Evolutionary conservation across 2,888 invertebrate genomes (phyloP), one percentile per base, ranked within the genome.

Genomic region (Helleia helle): DNA sequence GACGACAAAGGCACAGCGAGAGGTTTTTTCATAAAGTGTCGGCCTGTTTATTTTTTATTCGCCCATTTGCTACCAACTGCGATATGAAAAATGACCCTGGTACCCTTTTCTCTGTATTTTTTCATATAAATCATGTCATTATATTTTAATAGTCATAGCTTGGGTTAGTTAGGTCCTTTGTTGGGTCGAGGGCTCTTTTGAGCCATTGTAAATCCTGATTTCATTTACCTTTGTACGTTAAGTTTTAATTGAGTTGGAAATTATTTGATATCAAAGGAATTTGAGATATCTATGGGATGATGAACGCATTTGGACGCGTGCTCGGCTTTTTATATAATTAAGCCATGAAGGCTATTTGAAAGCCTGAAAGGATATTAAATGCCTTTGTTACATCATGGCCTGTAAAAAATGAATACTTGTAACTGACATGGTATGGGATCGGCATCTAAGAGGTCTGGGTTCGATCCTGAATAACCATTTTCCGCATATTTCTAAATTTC

Each of bases 21-120:
- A 55, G 62, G 72, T 74, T 83, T 84, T 83, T 84, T 83, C 83
- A 80, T 77, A 81, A 80, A 81, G 81, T 75, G 81, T 76, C 84
- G 81, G 84, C 56, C 72, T 71, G 75, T 80, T 77, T 73, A 80
- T 81, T 81, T 84, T 84, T 84, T 84, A 83, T 80, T 74, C 70
- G 75, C 63, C 76, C 81, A 81, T 84, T 84, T 81, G 84, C 84
- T 84, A 84, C 84, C 83, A 84, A 84, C 84, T 83, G 84, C 83
- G 84, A 79, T 73, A 65, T 84, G 84, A 84, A 83, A 84, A 83
- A 84, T 84, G 79, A 75, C 76, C 72, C n/a, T n/a, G n/a, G 71
- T 84, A 83, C 81, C 81, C 83, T 83, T 83, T 83, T 81, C 75
- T 73, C 65, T 71, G 60, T 62, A 47, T 77, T 77, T 72, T 68